Conservation (phyloP, 2,113 vertebrate species). For the Smithornis capensis region DNA sequence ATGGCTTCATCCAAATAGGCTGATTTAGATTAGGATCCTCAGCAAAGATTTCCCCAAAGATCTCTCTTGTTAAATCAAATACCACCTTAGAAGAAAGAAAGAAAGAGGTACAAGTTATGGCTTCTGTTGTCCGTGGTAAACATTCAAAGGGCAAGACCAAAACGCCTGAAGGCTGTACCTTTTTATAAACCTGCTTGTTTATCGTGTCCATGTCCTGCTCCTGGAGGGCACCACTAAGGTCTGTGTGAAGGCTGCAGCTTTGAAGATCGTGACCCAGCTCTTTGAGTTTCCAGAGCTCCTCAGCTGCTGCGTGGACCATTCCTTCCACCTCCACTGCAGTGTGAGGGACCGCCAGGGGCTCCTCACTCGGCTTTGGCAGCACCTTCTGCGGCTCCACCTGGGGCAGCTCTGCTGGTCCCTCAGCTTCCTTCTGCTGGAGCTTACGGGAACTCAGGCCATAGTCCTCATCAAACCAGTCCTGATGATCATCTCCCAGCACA, state of each 20-base stretch:
- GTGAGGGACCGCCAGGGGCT: slow-evolving; percentile 89
- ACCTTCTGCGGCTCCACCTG: slow-evolving; percentile 78
- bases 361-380: slow-evolving; percentile 79
- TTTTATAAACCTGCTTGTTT: slow-evolving; percentile 86
- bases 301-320: slow-evolving; percentile 83
- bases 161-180: slow-evolving; percentile 72
- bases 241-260: slow-evolving; percentile 66
- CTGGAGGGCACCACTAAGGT: slow-evolving; percentile 63
- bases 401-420: slow-evolving; percentile 71
- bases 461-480: slow-evolving; percentile 99
- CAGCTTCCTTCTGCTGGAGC: slow-evolving; percentile 82
- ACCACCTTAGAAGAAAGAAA: slow-evolving; percentile 85
- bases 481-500: slow-evolving; percentile 88
- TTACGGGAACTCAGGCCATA: slow-evolving; percentile 90
- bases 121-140: background rate
- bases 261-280: slow-evolving; percentile 75
- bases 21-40: slow-evolving; percentile 89
- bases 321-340: slow-evolving; percentile 83
- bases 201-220: slow-evolving; percentile 77
- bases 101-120: background rate
- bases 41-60: slow-evolving; percentile 91
- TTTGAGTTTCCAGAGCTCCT: slow-evolving; percentile 88
- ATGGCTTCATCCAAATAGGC: slow-evolving; percentile 90
- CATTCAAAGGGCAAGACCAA: background rate
- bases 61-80: slow-evolving; percentile 93